Conservation (phyloP, 64 coral and sea anemone genomes). For the Porites lutea region DNA sequence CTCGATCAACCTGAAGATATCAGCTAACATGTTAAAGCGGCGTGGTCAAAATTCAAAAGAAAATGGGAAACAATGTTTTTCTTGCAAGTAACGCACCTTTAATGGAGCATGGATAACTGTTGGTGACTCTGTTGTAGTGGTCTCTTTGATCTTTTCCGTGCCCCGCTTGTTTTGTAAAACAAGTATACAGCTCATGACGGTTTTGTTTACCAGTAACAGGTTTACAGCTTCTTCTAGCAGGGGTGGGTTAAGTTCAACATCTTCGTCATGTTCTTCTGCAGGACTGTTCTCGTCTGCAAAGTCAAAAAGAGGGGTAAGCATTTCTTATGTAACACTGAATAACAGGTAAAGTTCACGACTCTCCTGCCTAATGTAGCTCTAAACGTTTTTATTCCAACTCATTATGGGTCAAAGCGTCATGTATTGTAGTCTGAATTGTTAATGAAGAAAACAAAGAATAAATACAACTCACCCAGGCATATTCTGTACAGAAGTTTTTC, state of each 20-base stretch:
- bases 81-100: conserved; percentile 27
- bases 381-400: too few species aligned
- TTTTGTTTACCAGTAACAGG: conserved; percentile 87
- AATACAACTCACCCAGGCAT: conserved; percentile 15
- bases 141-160: conserved; percentile 34
- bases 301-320: neutral
- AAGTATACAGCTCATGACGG: conserved; percentile 90
- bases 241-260: conserved; percentile 63
- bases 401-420: too few species aligned
- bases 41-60: neutral
- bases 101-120: conserved; percentile 28
- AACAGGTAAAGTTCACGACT: too few species aligned
- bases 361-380: neutral
- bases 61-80: neutral
- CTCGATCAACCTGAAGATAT: conserved; percentile 58
- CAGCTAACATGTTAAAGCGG: neutral
- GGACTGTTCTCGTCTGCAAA: neutral
- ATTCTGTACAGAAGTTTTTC: conserved; percentile 58
- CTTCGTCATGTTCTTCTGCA: conserved; percentile 13
- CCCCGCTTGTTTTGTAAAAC: conserved; percentile 79
- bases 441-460: too few species aligned
- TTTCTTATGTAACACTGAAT: neutral
- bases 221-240: conserved; percentile 92
- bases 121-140: neutral
- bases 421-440: too few species aligned